Evolutionary conservation across 1,140 invertebrate species (phyloP), one percentile per base, ranked within the genome.

Genomic region (Rhopalosiphum maidis): DNA sequence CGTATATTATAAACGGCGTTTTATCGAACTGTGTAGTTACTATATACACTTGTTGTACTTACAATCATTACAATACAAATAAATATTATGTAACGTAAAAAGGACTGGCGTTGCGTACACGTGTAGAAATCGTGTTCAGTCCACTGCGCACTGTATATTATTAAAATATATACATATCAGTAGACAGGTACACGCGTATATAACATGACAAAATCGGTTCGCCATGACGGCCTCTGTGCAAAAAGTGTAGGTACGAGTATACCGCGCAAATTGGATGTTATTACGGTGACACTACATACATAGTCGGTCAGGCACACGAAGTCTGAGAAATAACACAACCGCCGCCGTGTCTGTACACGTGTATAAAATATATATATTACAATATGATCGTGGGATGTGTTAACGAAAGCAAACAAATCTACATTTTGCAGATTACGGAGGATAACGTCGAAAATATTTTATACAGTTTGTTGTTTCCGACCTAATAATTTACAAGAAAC

Each of bases 321-420:
- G 41, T 1, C 23, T 85, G 82, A 9, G 9, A 41, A 43, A 85
- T 5, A 43, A 85, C 22, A 85, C 37, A 0, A 41, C 37, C 83
- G 37, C 23, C 23, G 1, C 5, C 60, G 18, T n/a, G 4, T 30
- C 30, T n/a, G 30, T n/a, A n/a, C 21, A 68, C 4, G 11, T 30
- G 4, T 30, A 60, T 8, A 30, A 3, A 25, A 23, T 55, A 55
- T 0, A 55, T 8, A 55, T 30, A 11, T n/a, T 77, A 18, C 5
- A 68, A n/a, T 6, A 77, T 15, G 60, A 77, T 83, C 2, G 22
- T 4, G 15, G 25, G 23, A 46, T 11, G 85, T 87, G 85, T n/a
- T 87, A 87, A 87, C 43, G 85, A 87, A 46, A 43, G 41, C 43
- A 87, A 87, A 87, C 25, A 87, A 87, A 43, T 43, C 30, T 43